Conservation (phyloP, 2,113 vertebrate genomes). For the Sterrhoptilus dennistouni region DNA sequence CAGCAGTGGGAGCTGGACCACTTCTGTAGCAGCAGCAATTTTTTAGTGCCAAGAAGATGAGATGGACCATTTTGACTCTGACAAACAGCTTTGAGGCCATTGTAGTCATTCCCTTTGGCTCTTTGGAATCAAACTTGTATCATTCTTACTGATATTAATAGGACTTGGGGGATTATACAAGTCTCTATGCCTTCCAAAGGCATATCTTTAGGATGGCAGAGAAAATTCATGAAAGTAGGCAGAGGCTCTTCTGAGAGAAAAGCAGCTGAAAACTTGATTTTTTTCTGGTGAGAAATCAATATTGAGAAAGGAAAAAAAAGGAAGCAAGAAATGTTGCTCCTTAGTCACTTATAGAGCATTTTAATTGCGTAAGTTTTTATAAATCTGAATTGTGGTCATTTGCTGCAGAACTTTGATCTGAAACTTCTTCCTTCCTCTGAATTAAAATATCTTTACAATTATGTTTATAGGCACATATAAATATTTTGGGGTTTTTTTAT, state of each 20-base stretch:
- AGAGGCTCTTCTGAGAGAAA: neutral
- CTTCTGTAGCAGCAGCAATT: neutral
- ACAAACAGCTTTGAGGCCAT: neutral
- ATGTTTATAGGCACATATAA: neutral
- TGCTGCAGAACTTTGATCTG: neutral
- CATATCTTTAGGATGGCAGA: neutral
- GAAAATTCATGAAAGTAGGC: neutral
- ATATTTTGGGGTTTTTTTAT: neutral
- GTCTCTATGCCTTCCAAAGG: neutral
- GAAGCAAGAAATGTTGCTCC: neutral
- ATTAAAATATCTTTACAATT: neutral
- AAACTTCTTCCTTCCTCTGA: neutral
- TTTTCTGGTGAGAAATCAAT: neutral
- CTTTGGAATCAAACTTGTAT: neutral
- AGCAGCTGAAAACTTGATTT: neutral
- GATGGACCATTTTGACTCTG: neutral
- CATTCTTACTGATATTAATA: neutral
- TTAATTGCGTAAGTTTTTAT: neutral
- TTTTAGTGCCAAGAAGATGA: neutral
- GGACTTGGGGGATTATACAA: neutral
- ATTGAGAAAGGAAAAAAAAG: neutral
- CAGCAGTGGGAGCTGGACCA: neutral
- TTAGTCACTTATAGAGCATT: neutral
- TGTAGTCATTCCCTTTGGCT: neutral
- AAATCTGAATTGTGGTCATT: neutral